Percentiles rank a stretch among this genome's conserved stretches.
Conservation (phyloP, 1,140 invertebrate species). For the Phortica variegata region DNA sequence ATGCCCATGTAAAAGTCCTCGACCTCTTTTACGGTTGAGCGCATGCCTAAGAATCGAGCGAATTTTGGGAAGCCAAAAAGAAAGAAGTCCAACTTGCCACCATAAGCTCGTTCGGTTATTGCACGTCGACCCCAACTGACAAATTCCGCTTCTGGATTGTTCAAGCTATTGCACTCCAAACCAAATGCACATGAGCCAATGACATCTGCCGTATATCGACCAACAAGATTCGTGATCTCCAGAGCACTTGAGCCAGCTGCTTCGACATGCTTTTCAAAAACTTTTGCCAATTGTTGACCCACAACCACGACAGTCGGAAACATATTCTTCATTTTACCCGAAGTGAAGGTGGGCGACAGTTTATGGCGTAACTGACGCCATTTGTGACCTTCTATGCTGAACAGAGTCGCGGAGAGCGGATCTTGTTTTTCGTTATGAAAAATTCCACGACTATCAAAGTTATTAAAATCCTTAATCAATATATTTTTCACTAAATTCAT, state of each 20-base stretch:
- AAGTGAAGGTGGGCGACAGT: slow-evolving; percentile 63
- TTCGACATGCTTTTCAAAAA: background rate
- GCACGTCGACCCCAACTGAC: slow-evolving; percentile 39
- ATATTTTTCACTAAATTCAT: slow-evolving; percentile 59
- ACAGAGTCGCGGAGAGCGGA: slow-evolving; percentile 56
- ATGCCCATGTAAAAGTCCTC: slow-evolving; percentile 42
- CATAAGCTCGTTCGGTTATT: background rate
- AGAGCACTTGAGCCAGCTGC: background rate
- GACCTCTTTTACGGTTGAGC: slow-evolving; percentile 18
- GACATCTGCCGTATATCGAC: slow-evolving; percentile 23
- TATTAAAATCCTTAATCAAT: slow-evolving; percentile 60
- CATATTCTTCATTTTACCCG: slow-evolving; percentile 60
- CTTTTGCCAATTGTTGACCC: background rate
- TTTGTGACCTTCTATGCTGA: slow-evolving; percentile 56
- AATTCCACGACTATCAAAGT: slow-evolving; percentile 59
- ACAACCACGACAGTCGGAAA: slow-evolving; percentile 18
- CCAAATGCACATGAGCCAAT: slow-evolving; percentile 65
- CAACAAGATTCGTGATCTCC: slow-evolving; percentile 15
- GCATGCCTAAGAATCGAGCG: background rate
- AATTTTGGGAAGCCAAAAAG: background rate
- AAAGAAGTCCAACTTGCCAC: background rate
- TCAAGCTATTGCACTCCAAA: slow-evolving; percentile 59
- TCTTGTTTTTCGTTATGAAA: slow-evolving; percentile 57
- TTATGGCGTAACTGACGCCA: slow-evolving; percentile 63
- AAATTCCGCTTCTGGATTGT: slow-evolving; percentile 59